Base-by-base conservation (phyloP, 2,113 vertebrate species). In the Hydrochoerus hydrochaeris region DNA sequence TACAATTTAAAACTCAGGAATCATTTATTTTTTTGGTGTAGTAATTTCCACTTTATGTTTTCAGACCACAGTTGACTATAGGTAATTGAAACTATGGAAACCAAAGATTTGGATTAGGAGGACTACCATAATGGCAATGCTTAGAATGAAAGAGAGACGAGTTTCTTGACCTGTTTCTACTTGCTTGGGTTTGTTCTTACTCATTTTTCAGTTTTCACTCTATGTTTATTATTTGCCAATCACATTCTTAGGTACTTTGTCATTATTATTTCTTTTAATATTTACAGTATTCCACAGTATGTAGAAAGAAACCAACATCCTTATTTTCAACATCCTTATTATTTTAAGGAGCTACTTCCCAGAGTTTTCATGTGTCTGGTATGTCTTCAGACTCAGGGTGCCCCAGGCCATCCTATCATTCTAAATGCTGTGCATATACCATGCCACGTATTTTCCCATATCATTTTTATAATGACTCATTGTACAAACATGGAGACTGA, bases 131-230 rank as follows among this genome's bases (percentile, higher is more conserved):
- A 24, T 10, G n/a, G 14, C n/a, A 71, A 60, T 54, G 58, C 32
- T 94, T 81, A 81, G 52, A 62, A n/a, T 20, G 52, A 84, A 91
- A 78, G 46, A 91, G 58, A 1, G 28, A 35, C 28, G 17, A 41
- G 14, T 88, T 86, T 91, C 44, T 97, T 35, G 44, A 19, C 4
- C 44, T 75, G 44, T 28, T 65, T 78, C 7, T 24, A 85, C 89
- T 71, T 77, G 0, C 52, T 90, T 88, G 32, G 7, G 1, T 71
- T 84, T 90, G 7, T 54, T 85, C 26, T 52, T 86, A 7, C 57
- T 95, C 46, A 17, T 58, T 78, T 96, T 90, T 69, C 86, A 16
- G 26, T 65, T 85, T 93, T 89, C 5, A 80, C 30, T 26, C 62
- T 28, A 14, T 58, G 17, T 3, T 93, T 90, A 52, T 67, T 85